These are phyloP conservation scores for Brassicogethes aeneus DNA, from an alignment of 2,888 invertebrate genomes.

Conservation along the genomic window DNA sequence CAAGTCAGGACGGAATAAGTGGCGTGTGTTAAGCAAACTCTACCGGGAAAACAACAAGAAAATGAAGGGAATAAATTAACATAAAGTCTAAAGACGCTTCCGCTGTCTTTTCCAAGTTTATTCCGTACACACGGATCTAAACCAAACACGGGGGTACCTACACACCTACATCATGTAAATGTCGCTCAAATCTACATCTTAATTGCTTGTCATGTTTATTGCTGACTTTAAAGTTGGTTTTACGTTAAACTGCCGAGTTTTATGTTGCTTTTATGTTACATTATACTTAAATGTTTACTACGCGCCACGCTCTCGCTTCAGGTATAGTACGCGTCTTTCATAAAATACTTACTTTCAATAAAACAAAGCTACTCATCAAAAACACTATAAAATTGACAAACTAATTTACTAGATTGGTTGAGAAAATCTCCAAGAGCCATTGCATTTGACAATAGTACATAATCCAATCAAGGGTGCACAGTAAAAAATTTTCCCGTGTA, in stretches of 20 bases:
- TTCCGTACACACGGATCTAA: constrained; percentile 36
- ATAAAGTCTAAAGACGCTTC: constrained; percentile 31
- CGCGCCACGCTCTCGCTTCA: too few species aligned
- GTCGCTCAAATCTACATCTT: constrained; percentile 42
- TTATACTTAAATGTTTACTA: too few species aligned
- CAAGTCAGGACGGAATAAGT: constrained; percentile 19
- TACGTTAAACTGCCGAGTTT: too few species aligned
- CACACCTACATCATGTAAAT: constrained; percentile 40
- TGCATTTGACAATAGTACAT: too few species aligned
- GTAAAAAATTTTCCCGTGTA: too few species aligned
- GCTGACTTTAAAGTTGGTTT: constrained; percentile 33
- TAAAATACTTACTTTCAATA: too few species aligned
- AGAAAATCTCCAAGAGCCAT: too few species aligned
- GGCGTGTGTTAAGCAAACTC: constrained; percentile 26
- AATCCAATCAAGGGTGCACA: too few species aligned
- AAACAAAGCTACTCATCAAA: too few species aligned
- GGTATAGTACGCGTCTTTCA: too few species aligned
- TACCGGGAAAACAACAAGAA: constrained; percentile 29
- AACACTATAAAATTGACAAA: too few species aligned
- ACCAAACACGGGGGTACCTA: constrained; percentile 33
- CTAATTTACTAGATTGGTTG: too few species aligned
- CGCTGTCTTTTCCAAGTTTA: constrained; percentile 36
- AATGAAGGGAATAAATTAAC: constrained; percentile 39
- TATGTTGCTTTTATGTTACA: constrained; percentile 17
- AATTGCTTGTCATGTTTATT: constrained; percentile 44